Percentiles rank a stretch among this genome's conserved stretches.
Evolutionary conservation across 2,888 invertebrate species (phyloP).

Genomic region (Sialis lutaria): DNA sequence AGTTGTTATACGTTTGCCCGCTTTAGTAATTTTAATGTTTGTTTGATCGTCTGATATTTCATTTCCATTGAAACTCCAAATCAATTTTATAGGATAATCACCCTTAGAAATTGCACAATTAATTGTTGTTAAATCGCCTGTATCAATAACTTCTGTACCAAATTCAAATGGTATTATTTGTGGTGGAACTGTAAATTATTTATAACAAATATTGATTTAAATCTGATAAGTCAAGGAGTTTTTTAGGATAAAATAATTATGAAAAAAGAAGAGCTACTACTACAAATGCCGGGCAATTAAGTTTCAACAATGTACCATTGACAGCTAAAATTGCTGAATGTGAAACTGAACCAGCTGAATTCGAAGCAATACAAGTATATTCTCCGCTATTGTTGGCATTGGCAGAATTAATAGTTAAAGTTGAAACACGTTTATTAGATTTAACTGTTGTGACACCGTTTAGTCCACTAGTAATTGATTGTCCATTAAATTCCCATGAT

Average conservation of each 20-base stretch:
- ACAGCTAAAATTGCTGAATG: constrained; percentile 32
- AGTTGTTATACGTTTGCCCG: constrained; percentile 32
- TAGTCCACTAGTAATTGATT: constrained; percentile 29
- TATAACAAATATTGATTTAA: constrained; percentile 14
- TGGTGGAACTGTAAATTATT: constrained; percentile 21
- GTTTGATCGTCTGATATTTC: constrained; percentile 18
- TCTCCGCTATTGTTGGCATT: constrained; percentile 33
- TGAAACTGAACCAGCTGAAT: constrained; percentile 18
- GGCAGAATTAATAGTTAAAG: constrained; percentile 36
- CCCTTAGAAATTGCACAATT: constrained; percentile 55
- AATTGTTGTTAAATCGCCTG: constrained; percentile 49
- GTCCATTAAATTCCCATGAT: constrained; percentile 55
- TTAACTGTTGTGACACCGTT: constrained; percentile 7
- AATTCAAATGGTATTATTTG: constrained; percentile 24
- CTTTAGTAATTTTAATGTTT: constrained; percentile 23
- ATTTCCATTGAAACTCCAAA: constrained; percentile 55
- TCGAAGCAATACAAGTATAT: constrained; percentile 34
- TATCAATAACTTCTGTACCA: constrained; percentile 41
- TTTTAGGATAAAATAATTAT: neutral
- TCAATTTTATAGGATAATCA: constrained; percentile 53
- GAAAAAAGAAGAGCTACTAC: neutral
- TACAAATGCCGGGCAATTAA: neutral
- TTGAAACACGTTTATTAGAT: constrained; percentile 22
- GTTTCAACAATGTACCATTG: constrained; percentile 37
- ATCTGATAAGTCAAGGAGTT: neutral